Conservation (phyloP, 2,113 vertebrate species). For the Microcebus jonahi region DNA sequence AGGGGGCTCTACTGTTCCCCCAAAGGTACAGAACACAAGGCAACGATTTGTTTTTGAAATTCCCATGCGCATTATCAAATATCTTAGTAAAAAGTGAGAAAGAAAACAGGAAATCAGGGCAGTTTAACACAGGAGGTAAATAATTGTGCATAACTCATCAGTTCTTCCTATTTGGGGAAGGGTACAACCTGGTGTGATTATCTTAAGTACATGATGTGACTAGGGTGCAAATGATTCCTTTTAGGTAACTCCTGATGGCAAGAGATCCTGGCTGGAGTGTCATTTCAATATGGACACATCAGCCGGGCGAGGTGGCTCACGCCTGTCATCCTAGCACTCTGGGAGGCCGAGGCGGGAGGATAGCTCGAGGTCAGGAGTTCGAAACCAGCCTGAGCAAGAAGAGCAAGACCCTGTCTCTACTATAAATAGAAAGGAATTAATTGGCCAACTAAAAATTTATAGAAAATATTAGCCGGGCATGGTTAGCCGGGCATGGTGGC, state of each 20-base stretch:
- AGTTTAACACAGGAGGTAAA: neutral
- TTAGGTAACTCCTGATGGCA: neutral
- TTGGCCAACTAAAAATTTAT: no score
- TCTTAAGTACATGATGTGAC: neutral
- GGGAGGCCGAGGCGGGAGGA: no score
- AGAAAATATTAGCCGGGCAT: no score
- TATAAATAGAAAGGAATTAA: no score
- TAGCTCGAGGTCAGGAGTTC: no score
- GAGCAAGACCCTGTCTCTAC: no score
- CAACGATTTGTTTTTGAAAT: neutral
- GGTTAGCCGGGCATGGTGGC: no score
- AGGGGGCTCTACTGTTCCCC: neutral
- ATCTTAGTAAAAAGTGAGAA: neutral
- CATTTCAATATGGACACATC: neutral
- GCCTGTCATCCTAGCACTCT: no score
- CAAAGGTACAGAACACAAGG: neutral
- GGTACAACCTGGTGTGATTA: neutral
- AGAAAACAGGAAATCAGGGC: neutral
- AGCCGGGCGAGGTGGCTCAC: no score
- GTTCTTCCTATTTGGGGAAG: neutral
- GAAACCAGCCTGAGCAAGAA: no score
- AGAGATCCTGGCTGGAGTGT: neutral
- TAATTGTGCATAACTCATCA: neutral
- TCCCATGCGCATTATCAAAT: neutral
- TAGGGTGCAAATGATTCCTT: neutral